phyloP scores from a whole-genome alignment of 2,113 vertebrate species.

The Cebus imitator region DNA sequence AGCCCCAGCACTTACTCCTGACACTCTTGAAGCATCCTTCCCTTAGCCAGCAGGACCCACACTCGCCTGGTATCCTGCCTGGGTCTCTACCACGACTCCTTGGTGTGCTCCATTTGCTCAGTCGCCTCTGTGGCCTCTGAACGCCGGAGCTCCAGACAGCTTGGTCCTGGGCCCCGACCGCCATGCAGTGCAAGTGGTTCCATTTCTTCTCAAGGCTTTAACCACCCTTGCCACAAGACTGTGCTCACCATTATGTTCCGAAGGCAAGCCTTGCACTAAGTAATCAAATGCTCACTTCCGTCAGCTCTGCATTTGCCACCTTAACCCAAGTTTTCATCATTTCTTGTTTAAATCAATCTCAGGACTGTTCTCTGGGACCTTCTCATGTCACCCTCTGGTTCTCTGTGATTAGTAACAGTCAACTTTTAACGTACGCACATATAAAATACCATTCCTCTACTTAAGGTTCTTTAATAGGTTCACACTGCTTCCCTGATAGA shows the following conservation, averaged over 20 bases:
- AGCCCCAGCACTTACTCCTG: background rate
- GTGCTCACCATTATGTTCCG: background rate
- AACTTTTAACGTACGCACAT: background rate
- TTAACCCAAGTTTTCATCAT: background rate
- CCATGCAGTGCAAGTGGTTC: too few relatives aligned
- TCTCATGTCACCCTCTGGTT: background rate
- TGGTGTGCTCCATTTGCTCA: fast-evolving
- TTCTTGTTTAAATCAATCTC: background rate
- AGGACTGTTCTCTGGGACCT: background rate
- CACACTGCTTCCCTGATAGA: background rate
- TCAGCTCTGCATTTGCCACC: background rate
- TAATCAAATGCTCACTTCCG: background rate
- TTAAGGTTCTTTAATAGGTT: background rate
- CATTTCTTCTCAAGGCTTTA: background rate
- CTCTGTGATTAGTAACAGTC: too few relatives aligned
- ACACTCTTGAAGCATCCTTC: background rate
- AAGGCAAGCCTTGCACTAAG: too few relatives aligned
- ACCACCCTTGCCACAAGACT: too few relatives aligned
- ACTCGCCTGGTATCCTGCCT: fast-evolving
- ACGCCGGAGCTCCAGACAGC: background rate
- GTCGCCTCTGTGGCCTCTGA: background rate
- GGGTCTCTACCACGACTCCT: fast-evolving
- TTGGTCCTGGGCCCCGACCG: background rate
- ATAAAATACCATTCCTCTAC: background rate
- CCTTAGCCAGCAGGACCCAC: fast-evolving